phyloP scores from a whole-genome alignment of 1,140 invertebrate genomes.

The Hyles vespertilio region DNA sequence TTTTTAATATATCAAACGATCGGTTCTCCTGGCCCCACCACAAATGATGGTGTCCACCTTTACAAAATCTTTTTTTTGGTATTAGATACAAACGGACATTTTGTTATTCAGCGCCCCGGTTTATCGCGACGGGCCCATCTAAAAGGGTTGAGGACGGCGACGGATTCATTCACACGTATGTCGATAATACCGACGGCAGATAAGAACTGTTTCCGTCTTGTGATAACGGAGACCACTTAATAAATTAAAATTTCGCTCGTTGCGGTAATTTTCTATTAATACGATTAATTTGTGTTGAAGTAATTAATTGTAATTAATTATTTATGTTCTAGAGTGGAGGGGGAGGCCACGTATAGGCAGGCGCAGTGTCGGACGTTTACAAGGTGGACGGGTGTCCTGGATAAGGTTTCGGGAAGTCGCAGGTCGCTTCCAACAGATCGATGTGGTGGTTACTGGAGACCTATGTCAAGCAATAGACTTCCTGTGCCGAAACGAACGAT shows the following conservation, averaged over 20 bases:
- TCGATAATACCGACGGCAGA: slow-evolving; percentile 19
- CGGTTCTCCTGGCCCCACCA: slow-evolving; percentile 20
- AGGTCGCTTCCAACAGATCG: too few relatives aligned
- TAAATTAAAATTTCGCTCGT: background rate
- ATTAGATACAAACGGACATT: slow-evolving; percentile 55
- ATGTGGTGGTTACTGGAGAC: too few relatives aligned
- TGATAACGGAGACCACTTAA: background rate
- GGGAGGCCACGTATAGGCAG: too few relatives aligned
- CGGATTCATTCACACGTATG: slow-evolving; percentile 55
- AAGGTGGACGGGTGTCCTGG: too few relatives aligned
- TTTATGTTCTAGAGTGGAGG: too few relatives aligned
- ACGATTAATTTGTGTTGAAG: too few relatives aligned
- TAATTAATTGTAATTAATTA: too few relatives aligned
- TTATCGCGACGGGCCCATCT: slow-evolving; percentile 48
- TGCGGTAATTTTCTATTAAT: too few relatives aligned
- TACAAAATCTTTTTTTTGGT: slow-evolving; percentile 34
- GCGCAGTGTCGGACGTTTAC: too few relatives aligned
- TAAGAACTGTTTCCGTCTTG: slow-evolving; percentile 1
- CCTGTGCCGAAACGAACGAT: too few relatives aligned
- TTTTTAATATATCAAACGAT: background rate
- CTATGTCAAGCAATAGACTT: too few relatives aligned
- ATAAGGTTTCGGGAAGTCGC: too few relatives aligned
- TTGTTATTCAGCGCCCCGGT: slow-evolving; percentile 49
- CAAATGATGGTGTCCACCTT: slow-evolving; percentile 28
- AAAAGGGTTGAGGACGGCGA: slow-evolving; percentile 55